Conservation (phyloP, 2,113 vertebrate genomes). For the Ctenomys sociabilis region DNA sequence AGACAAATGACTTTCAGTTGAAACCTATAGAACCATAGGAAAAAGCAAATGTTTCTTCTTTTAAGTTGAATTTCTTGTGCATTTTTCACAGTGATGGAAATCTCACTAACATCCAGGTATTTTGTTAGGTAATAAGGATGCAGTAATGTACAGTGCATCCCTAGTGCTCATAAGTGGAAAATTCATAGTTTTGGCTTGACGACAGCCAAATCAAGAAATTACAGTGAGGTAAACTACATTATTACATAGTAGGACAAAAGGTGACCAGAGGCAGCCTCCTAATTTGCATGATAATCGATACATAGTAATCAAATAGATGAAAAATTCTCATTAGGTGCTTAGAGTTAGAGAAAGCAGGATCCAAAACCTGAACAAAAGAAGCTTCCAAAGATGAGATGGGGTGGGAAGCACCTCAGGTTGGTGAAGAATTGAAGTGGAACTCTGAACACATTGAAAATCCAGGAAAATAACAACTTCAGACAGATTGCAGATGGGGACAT, state of each 20-base stretch:
- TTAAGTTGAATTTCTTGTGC: not conserved
- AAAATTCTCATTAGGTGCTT: not conserved
- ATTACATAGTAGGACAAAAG: not conserved
- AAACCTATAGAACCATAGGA: not conserved
- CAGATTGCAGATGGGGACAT: not conserved
- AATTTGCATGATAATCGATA: not conserved
- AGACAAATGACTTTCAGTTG: not conserved
- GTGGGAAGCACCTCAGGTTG: not conserved
- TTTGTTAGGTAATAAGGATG: not conserved
- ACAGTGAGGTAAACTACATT: not conserved
- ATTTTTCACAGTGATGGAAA: not conserved
- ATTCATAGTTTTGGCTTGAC: not conserved
- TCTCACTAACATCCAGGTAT: not conserved
- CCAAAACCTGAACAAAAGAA: not conserved
- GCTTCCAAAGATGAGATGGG: not conserved
- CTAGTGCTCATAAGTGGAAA: not conserved
- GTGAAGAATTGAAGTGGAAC: not conserved
- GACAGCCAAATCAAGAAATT: not conserved
- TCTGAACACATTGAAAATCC: not conserved
- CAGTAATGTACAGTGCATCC: not conserved
- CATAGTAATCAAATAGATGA: not conserved
- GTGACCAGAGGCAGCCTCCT: not conserved
- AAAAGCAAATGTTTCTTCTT: not conserved
- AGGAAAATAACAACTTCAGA: not conserved
- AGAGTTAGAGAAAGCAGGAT: not conserved